Conservation (phyloP, 30 jellyfish, hydroid and myxozoan genomes). For the Catostylus mosaicus region DNA sequence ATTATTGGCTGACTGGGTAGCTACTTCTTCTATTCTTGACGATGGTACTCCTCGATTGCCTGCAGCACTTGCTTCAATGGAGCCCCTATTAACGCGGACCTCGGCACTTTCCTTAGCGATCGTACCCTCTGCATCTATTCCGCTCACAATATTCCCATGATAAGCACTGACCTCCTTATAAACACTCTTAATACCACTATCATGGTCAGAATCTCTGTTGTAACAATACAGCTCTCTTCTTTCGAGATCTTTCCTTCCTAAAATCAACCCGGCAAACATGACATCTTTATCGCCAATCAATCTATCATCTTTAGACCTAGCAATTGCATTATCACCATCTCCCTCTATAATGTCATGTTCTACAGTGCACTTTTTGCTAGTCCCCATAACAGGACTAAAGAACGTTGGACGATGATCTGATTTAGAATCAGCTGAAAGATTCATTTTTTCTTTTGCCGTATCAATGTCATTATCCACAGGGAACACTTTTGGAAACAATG, state of each 20-base stretch:
- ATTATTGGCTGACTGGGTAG: too few relatives aligned
- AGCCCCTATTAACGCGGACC: too few relatives aligned
- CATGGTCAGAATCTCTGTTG: background rate
- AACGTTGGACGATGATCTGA: background rate
- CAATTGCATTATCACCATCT: background rate
- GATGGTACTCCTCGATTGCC: too few relatives aligned
- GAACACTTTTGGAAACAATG: slow-evolving; percentile 30
- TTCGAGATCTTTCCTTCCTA: background rate
- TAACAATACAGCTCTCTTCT: background rate
- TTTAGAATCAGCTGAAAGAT: slow-evolving; percentile 2
- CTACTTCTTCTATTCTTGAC: too few relatives aligned
- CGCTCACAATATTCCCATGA: slow-evolving; percentile 9
- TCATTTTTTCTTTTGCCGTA: background rate
- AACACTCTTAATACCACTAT: slow-evolving; percentile 7
- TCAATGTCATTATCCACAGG: background rate
- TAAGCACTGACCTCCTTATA: slow-evolving; percentile 11
- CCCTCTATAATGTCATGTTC: background rate
- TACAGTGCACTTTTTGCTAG: background rate
- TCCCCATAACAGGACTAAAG: background rate
- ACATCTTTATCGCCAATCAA: background rate
- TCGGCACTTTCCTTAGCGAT: too few relatives aligned
- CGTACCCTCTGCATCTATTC: too few relatives aligned
- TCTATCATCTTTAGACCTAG: background rate
- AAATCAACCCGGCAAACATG: background rate
- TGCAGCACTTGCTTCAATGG: too few relatives aligned